These are phyloP conservation scores for Drosophila tsacasi DNA, from an alignment of 1,140 invertebrate species.

Conservation along the genomic window DNA sequence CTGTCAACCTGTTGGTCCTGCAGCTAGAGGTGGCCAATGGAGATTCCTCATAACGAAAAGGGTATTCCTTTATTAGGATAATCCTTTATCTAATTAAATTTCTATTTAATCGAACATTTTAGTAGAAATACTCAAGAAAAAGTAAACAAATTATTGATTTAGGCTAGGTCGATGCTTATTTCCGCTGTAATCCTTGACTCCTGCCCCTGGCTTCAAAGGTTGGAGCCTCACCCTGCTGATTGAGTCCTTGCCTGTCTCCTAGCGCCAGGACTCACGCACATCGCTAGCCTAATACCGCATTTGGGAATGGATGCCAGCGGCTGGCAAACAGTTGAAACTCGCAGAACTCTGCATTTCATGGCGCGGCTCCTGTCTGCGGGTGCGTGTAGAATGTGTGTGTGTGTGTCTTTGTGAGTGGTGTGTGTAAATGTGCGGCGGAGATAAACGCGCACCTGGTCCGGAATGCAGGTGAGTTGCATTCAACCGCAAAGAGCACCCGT, in stretches of 20 bases:
- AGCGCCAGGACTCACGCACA: constrained; percentile 19
- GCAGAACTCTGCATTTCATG: constrained; percentile 49
- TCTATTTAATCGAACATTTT: background rate
- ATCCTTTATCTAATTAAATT: background rate
- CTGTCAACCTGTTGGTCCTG: constrained; percentile 41
- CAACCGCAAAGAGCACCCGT: constrained; percentile 62
- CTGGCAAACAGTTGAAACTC: constrained; percentile 33
- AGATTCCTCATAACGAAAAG: background rate
- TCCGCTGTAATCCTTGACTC: background rate
- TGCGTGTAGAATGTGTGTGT: constrained; percentile 7
- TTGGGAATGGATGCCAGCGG: constrained; percentile 45
- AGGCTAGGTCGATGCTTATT: too few species aligned
- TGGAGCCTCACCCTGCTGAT: background rate
- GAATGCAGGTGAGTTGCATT: constrained; percentile 54
- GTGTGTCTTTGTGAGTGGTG: constrained; percentile 4
- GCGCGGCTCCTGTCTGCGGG: constrained; percentile 14
- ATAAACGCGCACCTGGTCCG: constrained; percentile 44
- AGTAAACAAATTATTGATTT: background rate
- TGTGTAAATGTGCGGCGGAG: constrained; percentile 39
- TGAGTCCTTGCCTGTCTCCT: background rate
- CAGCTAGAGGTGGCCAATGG: constrained; percentile 33
- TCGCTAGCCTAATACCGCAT: constrained; percentile 28
- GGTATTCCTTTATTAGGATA: background rate
- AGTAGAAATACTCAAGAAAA: background rate
- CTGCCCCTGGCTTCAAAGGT: background rate